Base-by-base conservation (phyloP, 92 coral and sea anemone genomes). In the Palythoa grandiflora region DNA sequence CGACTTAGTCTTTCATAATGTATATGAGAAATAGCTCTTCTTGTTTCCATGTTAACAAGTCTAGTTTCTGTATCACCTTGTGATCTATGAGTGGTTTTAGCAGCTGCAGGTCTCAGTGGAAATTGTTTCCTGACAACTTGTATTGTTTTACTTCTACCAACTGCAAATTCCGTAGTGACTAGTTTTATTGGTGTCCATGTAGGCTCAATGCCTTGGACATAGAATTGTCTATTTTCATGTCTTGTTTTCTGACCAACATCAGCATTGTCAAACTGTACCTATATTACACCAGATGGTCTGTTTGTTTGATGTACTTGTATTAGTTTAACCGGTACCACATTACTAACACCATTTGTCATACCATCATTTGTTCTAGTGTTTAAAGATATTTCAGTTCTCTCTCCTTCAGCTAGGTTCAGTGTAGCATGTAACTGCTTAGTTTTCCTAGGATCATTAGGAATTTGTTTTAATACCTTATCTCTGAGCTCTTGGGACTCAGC, bases 1-100 rank as follows among this genome's bases (percentile, higher is more conserved):
- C 94, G 80, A 63, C 94, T 94, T 73, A 94, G 79, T 13, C 93
- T 94, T 16, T 90, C 94, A 88, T 94, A 91, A 84, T 94, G 96
- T 78, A 89, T 92, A 59, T 94, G 96, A 84, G 93, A 90, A 20
- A 91, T 93, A 19, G 94, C 91, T 65, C 87, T 91, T 89, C 79
- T 59, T 52, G 90, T 87, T 39, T 68, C 83, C 38, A 87, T 51
- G 52, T 93, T 93, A 38, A 88, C 96, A 75, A 91, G 94, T 87
- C 85, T 66, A 48, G 88, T 65, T n/a, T 93, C 94, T 40, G 96
- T 93, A 71, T 94, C 94, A 83, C 94, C 94, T 87, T 91, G 93
- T 77, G 94, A 88, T 61, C 93, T 92, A 57, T 92, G 95, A 11
- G 90, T 84, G 28, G 94, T 92, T 92, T 89, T 91, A 37, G 92